Base-by-base conservation (phyloP, 2,888 invertebrate species). In the Watsonalla cultraria region DNA sequence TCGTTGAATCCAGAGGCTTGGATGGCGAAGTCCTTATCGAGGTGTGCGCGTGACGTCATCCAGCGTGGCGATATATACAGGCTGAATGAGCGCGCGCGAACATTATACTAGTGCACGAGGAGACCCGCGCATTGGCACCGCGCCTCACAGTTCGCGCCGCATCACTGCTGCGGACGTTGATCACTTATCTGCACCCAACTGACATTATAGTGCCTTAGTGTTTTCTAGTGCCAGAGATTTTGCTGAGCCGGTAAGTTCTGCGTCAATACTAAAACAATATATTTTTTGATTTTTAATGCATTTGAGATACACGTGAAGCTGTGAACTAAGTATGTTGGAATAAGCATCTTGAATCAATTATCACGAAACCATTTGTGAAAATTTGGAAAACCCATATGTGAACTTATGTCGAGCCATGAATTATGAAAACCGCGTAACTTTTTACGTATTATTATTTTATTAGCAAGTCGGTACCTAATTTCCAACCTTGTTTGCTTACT, bases 61-160 rank as follows among this genome's bases (percentile, higher is more conserved):
- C 56, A 54, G 59, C 64, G 62, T 61, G 57, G 71, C 70, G 79
- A 84, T 89, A 89, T 85, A 89, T 89, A 89, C 80, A 61, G 65
- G 68, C 54, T 76, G 58, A 65, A 57, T 61, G 65, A 68, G 77
- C 84, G 85, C 89, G 88, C 87, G 90, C 85, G 86, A 74, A 75
- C 82, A 85, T 82, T 85, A 78, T 72, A 42, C 8, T 61, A 77
- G 79, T 83, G 69, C 62, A 69, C 74, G 68, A 80, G 9, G 80
- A 82, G 82, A 76, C 74, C 80, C 70, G 80, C 74, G 78, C 73
- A 64, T 65, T 73, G 76, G 72, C 74, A 68, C 65, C 66, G 74
- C 78, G 75, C 70, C 72, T 74, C 66, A 60, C 76, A 75, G 77
- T 76, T 79, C 72, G 73, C 74, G 74, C 58, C 54, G 54, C 65